Conservation (phyloP, 2,797 vertebrate genomes). For the Euthynnus affinis region DNA sequence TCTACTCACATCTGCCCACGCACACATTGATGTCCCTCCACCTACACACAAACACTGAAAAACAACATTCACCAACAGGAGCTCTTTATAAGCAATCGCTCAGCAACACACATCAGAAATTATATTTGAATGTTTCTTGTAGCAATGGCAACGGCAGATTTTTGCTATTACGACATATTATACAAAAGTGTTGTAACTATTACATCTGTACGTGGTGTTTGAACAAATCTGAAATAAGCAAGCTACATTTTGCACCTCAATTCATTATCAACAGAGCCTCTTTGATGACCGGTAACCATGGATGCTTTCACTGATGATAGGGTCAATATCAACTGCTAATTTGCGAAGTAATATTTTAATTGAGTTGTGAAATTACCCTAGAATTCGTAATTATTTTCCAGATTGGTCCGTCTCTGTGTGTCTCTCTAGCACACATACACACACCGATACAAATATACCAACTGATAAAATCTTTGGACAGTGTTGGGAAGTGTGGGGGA, state of each 20-base stretch:
- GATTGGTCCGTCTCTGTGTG: constrained; percentile 24
- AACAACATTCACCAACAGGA: constrained; percentile 52
- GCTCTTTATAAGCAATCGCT: constrained; percentile 32
- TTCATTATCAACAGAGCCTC: background rate
- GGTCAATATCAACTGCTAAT: constrained; percentile 15
- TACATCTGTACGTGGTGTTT: background rate
- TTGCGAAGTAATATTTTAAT: constrained; percentile 2
- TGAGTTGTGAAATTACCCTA: constrained; percentile 22
- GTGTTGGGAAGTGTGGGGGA: constrained; percentile 65
- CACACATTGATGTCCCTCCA: constrained; percentile 73
- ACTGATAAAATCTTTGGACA: constrained; percentile 68
- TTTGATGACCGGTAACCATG: background rate
- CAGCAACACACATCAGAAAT: constrained; percentile 35
- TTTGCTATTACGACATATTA: constrained; percentile 10
- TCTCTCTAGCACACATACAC: constrained; percentile 29
- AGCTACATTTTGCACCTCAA: background rate
- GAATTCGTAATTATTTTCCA: constrained; percentile 39
- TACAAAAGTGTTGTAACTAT: background rate
- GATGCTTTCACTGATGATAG: constrained; percentile 21
- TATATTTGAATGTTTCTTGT: constrained; percentile 34
- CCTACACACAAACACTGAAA: constrained; percentile 77
- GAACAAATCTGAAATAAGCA: background rate
- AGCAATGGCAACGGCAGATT: constrained; percentile 7
- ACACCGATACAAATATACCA: constrained; percentile 57
- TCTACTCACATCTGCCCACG: constrained; percentile 79